These are phyloP conservation scores for Acleris literana DNA, from an alignment of 2,888 invertebrate genomes.

Conservation along the genomic window DNA sequence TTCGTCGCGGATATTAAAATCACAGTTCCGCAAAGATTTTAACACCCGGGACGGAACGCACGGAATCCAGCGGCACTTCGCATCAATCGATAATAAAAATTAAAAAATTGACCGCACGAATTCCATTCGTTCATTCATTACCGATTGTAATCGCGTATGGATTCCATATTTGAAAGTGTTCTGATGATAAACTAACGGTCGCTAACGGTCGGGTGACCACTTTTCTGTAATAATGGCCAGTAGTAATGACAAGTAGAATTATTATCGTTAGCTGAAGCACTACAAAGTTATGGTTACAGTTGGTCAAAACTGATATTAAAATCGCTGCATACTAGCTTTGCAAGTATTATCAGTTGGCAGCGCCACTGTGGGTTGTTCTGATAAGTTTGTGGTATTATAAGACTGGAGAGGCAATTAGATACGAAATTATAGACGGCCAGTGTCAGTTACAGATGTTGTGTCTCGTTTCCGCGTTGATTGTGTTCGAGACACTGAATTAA, in stretches of 20 bases:
- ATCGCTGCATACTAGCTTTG: neutral
- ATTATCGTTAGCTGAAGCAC: constrained; percentile 37
- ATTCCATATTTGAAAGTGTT: constrained; percentile 57
- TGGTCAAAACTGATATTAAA: constrained; percentile 13
- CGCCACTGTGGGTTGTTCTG: constrained; percentile 1
- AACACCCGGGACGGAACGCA: neutral
- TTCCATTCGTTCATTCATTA: constrained; percentile 43
- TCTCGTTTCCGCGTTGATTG: constrained; percentile 16
- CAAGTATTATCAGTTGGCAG: neutral
- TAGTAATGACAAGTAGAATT: constrained; percentile 51
- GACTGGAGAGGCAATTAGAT: constrained; percentile 40
- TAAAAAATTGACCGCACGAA: constrained; percentile 18
- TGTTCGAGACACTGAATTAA: neutral
- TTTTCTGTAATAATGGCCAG: constrained; percentile 46
- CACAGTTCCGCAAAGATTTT: constrained; percentile 9
- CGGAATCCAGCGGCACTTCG: constrained; percentile 6
- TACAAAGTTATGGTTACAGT: constrained; percentile 17
- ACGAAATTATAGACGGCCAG: constrained; percentile 44
- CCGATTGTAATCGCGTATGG: constrained; percentile 50
- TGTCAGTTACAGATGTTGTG: constrained; percentile 41
- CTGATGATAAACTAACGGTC: constrained; percentile 52
- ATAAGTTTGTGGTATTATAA: constrained; percentile 23
- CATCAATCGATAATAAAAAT: constrained; percentile 21
- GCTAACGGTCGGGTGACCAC: constrained; percentile 50
- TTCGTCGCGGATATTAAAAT: constrained; percentile 9